These are phyloP conservation scores for Drosophila quinaria DNA, from an alignment of 2,888 invertebrate species.

Conservation along the genomic window DNA sequence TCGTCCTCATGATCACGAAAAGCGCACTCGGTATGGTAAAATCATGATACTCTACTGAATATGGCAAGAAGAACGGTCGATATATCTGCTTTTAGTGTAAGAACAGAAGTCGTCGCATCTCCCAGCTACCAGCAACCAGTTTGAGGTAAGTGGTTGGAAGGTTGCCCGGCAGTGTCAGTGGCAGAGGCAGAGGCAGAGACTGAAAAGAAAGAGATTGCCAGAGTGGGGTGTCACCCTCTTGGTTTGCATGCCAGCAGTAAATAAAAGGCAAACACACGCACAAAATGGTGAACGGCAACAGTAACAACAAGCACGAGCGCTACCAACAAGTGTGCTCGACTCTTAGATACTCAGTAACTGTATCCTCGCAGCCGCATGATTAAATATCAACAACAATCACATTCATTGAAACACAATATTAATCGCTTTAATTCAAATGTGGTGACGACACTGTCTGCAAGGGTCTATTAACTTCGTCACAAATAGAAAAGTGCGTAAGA, in stretches of 20 bases:
- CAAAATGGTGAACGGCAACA: conserved; percentile 65
- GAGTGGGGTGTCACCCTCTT: conserved; percentile 30
- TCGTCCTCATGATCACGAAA: not conserved
- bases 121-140: conserved; percentile 51
- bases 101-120: conserved; percentile 82
- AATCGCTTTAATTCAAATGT: no score
- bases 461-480: no score
- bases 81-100: conserved; percentile 75
- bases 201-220: conserved; percentile 14
- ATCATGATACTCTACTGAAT: not conserved
- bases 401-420: no score
- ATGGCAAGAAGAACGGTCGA: not conserved
- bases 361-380: no score
- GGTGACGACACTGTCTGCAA: no score
- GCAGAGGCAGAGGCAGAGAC: conserved; percentile 12
- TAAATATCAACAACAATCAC: no score
- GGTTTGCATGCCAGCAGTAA: conserved; percentile 71
- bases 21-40: not conserved
- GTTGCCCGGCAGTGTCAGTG: conserved; percentile 11
- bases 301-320: conserved; percentile 26
- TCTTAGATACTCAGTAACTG: not conserved
- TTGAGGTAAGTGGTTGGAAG: conserved; percentile 16
- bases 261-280: conserved; percentile 67
- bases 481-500: no score
- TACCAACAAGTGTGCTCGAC: not conserved